Percentiles rank a stretch among this genome's conserved stretches.
Evolutionary conservation across 2,113 vertebrate genomes (phyloP).

Genomic region (Puntigrus tetrazona): DNA sequence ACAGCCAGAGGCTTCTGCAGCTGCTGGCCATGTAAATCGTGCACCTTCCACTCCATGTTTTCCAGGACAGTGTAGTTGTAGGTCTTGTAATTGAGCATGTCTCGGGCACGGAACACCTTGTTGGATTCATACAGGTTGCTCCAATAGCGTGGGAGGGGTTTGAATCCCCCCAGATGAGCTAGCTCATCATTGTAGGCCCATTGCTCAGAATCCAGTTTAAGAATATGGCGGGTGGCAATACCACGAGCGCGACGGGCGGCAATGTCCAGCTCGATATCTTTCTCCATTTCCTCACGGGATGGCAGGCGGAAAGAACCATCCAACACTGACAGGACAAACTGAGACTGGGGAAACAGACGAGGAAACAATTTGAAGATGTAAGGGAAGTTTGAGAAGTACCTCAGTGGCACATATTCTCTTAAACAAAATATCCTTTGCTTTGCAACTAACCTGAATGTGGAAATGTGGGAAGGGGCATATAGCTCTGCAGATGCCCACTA

Average conservation of each 20-base stretch:
- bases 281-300: constrained; percentile 63
- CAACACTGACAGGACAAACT: constrained; percentile 67
- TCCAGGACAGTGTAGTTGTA: constrained; percentile 61
- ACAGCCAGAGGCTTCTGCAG: constrained; percentile 50
- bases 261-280: constrained; percentile 57
- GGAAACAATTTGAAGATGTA: neutral
- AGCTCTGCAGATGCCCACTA: constrained; percentile 78
- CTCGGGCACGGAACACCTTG: constrained; percentile 53
- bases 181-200: constrained; percentile 70
- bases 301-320: constrained; percentile 65
- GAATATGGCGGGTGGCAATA: constrained; percentile 62
- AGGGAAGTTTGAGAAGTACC: neutral
- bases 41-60: constrained; percentile 61
- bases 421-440: neutral
- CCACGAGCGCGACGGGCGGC: constrained; percentile 50
- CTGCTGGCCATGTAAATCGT: constrained; percentile 53
- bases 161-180: constrained; percentile 61
- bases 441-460: constrained; percentile 74
- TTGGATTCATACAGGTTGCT: constrained; percentile 65
- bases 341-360: constrained; percentile 28
- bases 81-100: constrained; percentile 63
- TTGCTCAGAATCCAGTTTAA: constrained; percentile 64
- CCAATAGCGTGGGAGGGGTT: constrained; percentile 59
- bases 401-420: neutral
- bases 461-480: constrained; percentile 82